These are phyloP conservation scores for Apamea monoglypha DNA, from an alignment of 2,888 invertebrate species.

Conservation along the genomic window DNA sequence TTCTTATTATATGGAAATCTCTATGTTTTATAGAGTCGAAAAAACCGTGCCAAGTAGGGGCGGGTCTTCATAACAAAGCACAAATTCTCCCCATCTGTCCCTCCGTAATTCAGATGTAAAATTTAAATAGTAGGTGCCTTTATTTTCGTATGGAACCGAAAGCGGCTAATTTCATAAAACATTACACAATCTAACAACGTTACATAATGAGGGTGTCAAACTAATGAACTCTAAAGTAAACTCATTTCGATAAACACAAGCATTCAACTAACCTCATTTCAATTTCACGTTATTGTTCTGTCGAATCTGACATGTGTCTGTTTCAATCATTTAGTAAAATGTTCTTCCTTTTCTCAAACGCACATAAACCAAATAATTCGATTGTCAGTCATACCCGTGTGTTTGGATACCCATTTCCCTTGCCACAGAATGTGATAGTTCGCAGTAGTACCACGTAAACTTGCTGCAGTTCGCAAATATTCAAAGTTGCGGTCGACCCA, in stretches of 20 bases:
- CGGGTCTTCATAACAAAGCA: no score
- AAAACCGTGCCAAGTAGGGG: neutral
- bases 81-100: neutral
- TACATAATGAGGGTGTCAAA: neutral
- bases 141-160: neutral
- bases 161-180: neutral
- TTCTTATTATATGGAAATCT: neutral
- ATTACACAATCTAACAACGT: neutral
- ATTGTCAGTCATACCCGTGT: constrained; percentile 6
- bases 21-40: no score
- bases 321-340: constrained; percentile 17
- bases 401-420: neutral
- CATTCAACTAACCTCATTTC: constrained; percentile 26
- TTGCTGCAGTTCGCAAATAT: constrained; percentile 25
- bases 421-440: neutral
- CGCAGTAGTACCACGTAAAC: neutral
- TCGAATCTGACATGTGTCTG: neutral
- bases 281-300: constrained; percentile 9
- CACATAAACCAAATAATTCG: constrained; percentile 8
- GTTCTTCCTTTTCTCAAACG: constrained; percentile 12
- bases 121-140: neutral
- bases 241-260: neutral
- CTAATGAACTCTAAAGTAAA: constrained; percentile 9
- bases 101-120: neutral
- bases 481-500: constrained; percentile 38